These are phyloP conservation scores for Microchirus variegatus DNA, from an alignment of 2,797 vertebrate genomes.

Conservation along the genomic window DNA sequence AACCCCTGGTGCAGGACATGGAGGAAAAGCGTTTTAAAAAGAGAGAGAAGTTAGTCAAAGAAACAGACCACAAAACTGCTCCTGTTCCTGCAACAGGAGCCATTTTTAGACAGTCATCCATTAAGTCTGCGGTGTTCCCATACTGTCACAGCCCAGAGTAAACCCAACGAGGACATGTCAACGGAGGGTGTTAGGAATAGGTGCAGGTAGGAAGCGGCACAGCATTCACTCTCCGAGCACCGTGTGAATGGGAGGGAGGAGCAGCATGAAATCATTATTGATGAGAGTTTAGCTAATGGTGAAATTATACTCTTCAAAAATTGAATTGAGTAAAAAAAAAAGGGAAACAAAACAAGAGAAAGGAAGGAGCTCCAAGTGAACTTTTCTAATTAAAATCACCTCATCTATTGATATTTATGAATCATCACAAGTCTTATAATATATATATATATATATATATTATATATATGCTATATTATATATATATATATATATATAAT, in stretches of 20 bases:
- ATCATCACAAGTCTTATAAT: too few relatives aligned
- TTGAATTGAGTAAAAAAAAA: too few relatives aligned
- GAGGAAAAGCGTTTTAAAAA: constrained; percentile 41
- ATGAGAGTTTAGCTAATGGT: constrained; percentile 36
- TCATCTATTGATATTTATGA: constrained; percentile 20
- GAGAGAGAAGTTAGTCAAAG: constrained; percentile 39
- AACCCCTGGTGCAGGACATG: constrained; percentile 37
- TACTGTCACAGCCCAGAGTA: constrained; percentile 66
- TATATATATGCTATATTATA: too few relatives aligned
- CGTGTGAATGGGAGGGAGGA: constrained; percentile 40
- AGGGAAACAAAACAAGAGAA: not conserved
- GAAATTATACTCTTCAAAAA: constrained; percentile 34
- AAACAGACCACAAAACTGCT: constrained; percentile 52
- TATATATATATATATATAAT: too few relatives aligned
- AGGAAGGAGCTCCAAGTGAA: too few relatives aligned
- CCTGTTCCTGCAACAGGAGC: constrained; percentile 61
- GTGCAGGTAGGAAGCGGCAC: constrained; percentile 44
- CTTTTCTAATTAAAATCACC: too few relatives aligned
- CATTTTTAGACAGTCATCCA: constrained; percentile 81
- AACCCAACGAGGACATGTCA: constrained; percentile 71
- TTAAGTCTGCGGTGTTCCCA: constrained; percentile 71
- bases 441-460: too few relatives aligned
- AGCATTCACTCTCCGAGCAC: constrained; percentile 30
- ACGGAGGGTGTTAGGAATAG: constrained; percentile 44
- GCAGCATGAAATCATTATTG: constrained; percentile 24